Conservation (phyloP, 2,888 invertebrate species). For the Amaurobius ferox region DNA sequence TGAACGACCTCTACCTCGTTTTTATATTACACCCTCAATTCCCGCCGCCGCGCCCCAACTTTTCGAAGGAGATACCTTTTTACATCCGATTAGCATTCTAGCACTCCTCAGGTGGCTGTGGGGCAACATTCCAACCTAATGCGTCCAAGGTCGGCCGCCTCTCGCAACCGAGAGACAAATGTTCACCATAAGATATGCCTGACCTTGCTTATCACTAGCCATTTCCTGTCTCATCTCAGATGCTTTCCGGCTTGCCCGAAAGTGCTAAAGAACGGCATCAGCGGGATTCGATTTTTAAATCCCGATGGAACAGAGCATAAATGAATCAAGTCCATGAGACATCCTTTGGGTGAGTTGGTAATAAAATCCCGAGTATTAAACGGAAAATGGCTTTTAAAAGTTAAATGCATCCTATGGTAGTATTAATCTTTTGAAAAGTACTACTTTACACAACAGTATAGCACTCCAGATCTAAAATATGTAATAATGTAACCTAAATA, state of each 20-base stretch:
- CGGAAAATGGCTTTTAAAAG: no score
- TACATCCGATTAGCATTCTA: slow-evolving; percentile 27
- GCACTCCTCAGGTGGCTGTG: slow-evolving; percentile 32
- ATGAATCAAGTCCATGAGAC: no score
- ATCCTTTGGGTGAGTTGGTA: no score
- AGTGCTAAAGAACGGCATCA: not conserved
- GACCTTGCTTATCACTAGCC: not conserved
- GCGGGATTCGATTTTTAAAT: slow-evolving; percentile 6
- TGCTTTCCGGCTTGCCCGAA: slow-evolving; percentile 1
- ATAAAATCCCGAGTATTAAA: no score
- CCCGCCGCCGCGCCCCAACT: not conserved
- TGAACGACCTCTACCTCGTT: not conserved
- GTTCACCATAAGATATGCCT: slow-evolving; percentile 2
- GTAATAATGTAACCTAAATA: no score
- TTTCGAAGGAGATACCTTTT: not conserved
- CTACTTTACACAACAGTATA: no score
- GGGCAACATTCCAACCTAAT: slow-evolving; percentile 56
- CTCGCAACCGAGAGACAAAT: slow-evolving; percentile 12
- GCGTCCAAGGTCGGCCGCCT: slow-evolving; percentile 56
- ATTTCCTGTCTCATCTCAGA: slow-evolving; percentile 7
- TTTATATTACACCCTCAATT: not conserved
- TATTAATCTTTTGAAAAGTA: no score
- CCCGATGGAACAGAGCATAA: no score
- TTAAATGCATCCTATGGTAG: no score
- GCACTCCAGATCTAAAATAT: no score